Evolutionary conservation across 1,140 invertebrate species (phyloP), one percentile per base, ranked within the genome.

Genomic region (Philopotamus ludificatus): DNA sequence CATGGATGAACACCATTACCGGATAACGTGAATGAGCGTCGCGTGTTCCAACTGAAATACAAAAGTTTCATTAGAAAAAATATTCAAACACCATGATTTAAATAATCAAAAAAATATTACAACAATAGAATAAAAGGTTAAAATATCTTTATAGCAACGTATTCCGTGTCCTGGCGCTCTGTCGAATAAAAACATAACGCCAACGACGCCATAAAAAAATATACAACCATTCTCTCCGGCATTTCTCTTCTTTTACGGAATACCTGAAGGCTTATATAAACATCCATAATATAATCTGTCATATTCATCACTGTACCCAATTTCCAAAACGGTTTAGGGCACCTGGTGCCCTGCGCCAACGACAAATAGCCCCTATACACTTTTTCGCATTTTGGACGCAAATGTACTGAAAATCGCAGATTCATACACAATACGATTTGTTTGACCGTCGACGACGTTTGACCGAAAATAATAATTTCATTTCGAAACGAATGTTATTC

Each of bases 1-100:
- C 95, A 74, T 98, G 95, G 49, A 98, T 90, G 82, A 94, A 97
- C 9, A 98, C 91, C 76, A 98, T 85, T 20, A 97, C 94, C 0
- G 95, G 93, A 76, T 90, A 90, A 18, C 79, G 71, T 51, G 77
- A 72, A 64, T 79, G 82, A 71, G 76, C 81, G 71, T 89, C 87
- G 68, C 87, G 81, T 63, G 87, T 84, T 49, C 87, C 88, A 73
- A 87, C 88, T 90, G 82, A 59, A 44, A 50, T 23, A 60, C 7
- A 22, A 60, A 45, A 3, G 4, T n/a, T n/a, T n/a, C n/a, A n/a
- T n/a, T n/a, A n/a, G n/a, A 47, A 12, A 20, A 47, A 47, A 47
- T 16, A 47, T 20, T 15, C 25, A 44, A 21, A 21, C 21, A 42
- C 45, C n/a, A 49, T 8, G 45, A 12, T 7, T 7, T 34, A 34